Base-by-base conservation (phyloP, 2,797 vertebrate genomes). In the Galago senegalensis region DNA sequence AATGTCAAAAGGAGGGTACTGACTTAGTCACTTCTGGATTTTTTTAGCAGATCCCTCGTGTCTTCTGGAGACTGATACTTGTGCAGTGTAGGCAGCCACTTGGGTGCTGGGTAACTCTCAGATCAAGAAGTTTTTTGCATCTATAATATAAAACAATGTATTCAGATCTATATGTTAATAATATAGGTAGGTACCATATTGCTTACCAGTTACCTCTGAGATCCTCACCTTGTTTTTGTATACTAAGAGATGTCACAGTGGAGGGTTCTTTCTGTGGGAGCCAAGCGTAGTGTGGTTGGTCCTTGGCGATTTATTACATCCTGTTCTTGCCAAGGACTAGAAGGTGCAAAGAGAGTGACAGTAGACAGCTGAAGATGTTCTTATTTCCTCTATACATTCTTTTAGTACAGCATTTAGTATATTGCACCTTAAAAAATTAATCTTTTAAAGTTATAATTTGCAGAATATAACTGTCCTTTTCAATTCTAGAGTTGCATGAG, bases 391-490 rank as follows among this genome's bases (percentile, higher is more conserved):
- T 80, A 18, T 40, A 37, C 13, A 18, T 75, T 82, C n/a, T 14
- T 87, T 23, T 69, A 27, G 60, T 53, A 67, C 1, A 81, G 7
- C 46, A 7, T 90, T 86, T 75, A 25, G 17, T 80, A 49, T 46
- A 49, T 72, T 72, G 5, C 34, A 49, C 72, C 43, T 79, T 88
- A n/a, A 16, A 89, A 70, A 61, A 79, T 67, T 60, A 67, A 88
- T 60, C 40, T 82, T 85, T 34, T 40, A 60, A 43, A 87, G 76
- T 65, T 91, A 79, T 67, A 53, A 49, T 84, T 94, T 88, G 7
- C 6, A 8, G 65, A 79, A 21, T 77, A 0, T 70, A 76, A 60
- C 63, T 60, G 9, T 77, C 37, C 31, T 95, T 70, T 89, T 65
- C 72, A 67, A 34, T 82, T 73, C 13, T 37, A 17, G 12, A 63